phyloP scores from a whole-genome alignment of 2,797 vertebrate species.

The Ctenopoma kingsleyae region DNA sequence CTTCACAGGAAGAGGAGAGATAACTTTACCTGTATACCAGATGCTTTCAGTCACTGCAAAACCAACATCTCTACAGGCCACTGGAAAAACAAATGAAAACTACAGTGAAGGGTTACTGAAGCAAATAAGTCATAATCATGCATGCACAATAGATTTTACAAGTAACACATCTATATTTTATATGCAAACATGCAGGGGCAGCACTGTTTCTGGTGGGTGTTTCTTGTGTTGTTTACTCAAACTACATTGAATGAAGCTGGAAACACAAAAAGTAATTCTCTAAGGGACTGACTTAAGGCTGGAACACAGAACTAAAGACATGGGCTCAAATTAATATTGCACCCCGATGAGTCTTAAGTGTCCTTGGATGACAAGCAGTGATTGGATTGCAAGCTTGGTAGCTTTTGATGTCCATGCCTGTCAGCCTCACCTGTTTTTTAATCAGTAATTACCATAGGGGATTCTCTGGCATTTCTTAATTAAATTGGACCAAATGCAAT shows the following conservation, averaged over 20 bases:
- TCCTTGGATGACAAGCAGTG: conserved; percentile 82
- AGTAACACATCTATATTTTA: conserved; percentile 30
- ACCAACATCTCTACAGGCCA: conserved; percentile 62
- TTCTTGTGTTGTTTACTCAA: conserved; percentile 18
- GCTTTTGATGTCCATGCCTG: conserved; percentile 80
- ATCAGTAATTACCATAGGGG: conserved; percentile 84
- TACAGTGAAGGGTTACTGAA: conserved; percentile 34
- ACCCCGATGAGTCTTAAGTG: conserved; percentile 81
- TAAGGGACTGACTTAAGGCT: conserved; percentile 56
- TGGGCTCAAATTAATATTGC: conserved; percentile 77
- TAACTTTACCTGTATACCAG: conserved; percentile 32
- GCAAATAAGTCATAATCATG: conserved; percentile 40
- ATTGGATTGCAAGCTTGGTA: conserved; percentile 83
- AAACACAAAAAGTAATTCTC: conserved; percentile 49
- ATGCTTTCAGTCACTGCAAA: conserved; percentile 22
- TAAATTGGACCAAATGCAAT: conserved; percentile 85
- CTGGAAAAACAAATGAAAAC: conserved; percentile 57
- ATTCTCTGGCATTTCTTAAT: conserved; percentile 83
- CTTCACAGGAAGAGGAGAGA: conserved; percentile 13
- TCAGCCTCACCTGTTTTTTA: conserved; percentile 82
- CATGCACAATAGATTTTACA: conserved; percentile 44
- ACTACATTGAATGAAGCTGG: conserved; percentile 27
- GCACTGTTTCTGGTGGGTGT: conserved; percentile 3
- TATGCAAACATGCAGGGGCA: conserved; percentile 31
- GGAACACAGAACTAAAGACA: conserved; percentile 68